These are phyloP conservation scores for Rachycentron canadum DNA, from an alignment of 2,797 vertebrate species.

Conservation along the genomic window DNA sequence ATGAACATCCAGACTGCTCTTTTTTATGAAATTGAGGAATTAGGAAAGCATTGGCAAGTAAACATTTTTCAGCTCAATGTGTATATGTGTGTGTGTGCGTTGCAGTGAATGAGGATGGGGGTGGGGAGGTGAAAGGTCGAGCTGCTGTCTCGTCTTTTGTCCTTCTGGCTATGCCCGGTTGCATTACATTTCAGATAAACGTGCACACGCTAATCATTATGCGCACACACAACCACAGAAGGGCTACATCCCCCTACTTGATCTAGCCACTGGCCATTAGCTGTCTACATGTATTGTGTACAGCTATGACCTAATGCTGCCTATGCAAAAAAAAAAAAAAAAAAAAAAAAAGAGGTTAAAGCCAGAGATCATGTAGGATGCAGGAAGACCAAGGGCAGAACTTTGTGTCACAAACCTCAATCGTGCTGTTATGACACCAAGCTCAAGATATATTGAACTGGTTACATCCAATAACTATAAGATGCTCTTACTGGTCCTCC, in stretches of 20 bases:
- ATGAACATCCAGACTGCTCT: conserved; percentile 46
- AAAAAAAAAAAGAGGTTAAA: conserved; percentile 57
- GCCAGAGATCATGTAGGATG: conserved; percentile 3
- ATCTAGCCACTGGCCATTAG: conserved; percentile 69
- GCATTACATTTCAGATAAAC: conserved; percentile 62
- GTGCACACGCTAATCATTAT: conserved; percentile 47
- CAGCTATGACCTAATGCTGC: conserved; percentile 45
- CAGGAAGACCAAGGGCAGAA: conserved; percentile 16
- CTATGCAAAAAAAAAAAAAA: conserved; percentile 45
- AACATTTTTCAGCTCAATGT: conserved; percentile 21
- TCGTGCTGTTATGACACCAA: conserved; percentile 34
- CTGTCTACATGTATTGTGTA: conserved; percentile 66
- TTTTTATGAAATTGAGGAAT: conserved; percentile 40
- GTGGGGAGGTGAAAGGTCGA: conserved; percentile 69
- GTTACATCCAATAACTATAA: conserved; percentile 27
- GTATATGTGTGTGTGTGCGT: conserved; percentile 1
- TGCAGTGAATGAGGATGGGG: conserved; percentile 33
- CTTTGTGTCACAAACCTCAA: conserved; percentile 20
- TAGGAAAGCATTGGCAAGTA: conserved; percentile 37
- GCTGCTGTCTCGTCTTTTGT: conserved; percentile 71
- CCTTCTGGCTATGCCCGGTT: conserved; percentile 70
- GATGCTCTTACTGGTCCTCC: conserved; percentile 33
- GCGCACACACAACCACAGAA: conserved; percentile 38
- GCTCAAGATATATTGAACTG: conserved; percentile 35
- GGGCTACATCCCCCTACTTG: conserved; percentile 42